Evolutionary conservation across 2,888 invertebrate species (phyloP).

Genomic region (Melikaiella ostensackeni): DNA sequence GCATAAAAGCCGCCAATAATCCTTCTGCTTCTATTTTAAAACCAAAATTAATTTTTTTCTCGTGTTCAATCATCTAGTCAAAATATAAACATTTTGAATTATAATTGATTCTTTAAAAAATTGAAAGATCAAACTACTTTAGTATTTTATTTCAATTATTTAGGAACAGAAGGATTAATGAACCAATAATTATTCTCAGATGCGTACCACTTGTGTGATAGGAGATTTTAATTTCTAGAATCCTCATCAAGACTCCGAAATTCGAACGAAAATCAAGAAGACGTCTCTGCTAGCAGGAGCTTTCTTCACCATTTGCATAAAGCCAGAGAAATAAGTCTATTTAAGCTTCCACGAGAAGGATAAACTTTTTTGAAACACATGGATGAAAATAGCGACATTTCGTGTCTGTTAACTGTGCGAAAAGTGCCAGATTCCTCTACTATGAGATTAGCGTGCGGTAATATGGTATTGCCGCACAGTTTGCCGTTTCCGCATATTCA

Average conservation of each 20-base stretch:
- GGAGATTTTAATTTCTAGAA: slow-evolving; percentile 76
- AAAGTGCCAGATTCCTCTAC: no score
- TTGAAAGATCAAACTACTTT: background rate
- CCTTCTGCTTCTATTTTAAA: background rate
- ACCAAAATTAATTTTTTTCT: background rate
- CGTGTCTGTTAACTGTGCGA: no score
- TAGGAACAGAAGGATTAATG: slow-evolving; percentile 23
- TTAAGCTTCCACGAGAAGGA: slow-evolving; percentile 35
- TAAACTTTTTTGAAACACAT: slow-evolving; percentile 39
- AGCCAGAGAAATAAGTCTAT: slow-evolving; percentile 43
- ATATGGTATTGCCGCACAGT: no score
- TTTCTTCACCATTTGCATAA: slow-evolving; percentile 41
- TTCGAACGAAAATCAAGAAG: slow-evolving; percentile 60
- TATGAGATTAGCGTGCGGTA: no score
- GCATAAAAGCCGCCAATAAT: background rate
- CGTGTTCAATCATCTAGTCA: background rate
- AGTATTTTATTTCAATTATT: background rate
- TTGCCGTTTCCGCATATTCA: no score
- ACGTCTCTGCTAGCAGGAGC: slow-evolving; percentile 68
- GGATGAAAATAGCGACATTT: no score
- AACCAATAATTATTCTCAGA: slow-evolving; percentile 15
- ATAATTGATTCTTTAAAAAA: background rate
- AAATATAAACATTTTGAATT: background rate
- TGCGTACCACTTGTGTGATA: slow-evolving; percentile 21
- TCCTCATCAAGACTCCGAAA: slow-evolving; percentile 83